Base-by-base conservation (phyloP, 2,888 invertebrate species). In the Sarcophaga subvicina region DNA sequence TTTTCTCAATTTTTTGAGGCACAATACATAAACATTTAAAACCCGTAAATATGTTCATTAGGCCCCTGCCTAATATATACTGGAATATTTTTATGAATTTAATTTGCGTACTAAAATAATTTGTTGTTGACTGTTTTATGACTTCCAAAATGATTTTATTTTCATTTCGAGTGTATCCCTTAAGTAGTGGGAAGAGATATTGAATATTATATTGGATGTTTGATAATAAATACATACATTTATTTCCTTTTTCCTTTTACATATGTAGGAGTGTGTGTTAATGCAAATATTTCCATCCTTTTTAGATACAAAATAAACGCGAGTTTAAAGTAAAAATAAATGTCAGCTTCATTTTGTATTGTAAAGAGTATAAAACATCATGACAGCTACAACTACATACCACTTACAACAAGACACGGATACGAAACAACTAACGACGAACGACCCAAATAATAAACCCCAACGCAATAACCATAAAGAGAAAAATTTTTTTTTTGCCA, bases 341-440 rank as follows among this genome's bases (percentile, higher is more conserved):
- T 69, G 69, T 78, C 78, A 69, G 62, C 69, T 60, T 78, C 45
- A 62, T 69, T 78, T 45, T 78, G 47, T 62, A 70, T 45, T 47
- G 17, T 54, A 54, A 54, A 54, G 54, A 54, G 10, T 54, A 54
- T 54, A 54, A 54, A 54, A 54, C 4, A 37, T n/a, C 37, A 27
- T 66, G 27, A 66, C 25, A 27, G 25, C 27, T 37, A 25, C 25
- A 45, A 54, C 54, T 54, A 54, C 17, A 14, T 2, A 54, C 54
- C 54, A 54, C 54, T 54, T 54, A 14, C 5, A 4, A 17, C 54
- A 54, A 54, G 37, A 37, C 37, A 37, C 37, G 37, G 37, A 37
- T 37, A 37, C 3, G 6, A 37, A 37, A 37, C 17, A 22, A 47
- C 5, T 5, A 67, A 54, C 47, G 37, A 14, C 71, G 37, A 71